These are phyloP conservation scores for Drosophila lutescens DNA, from an alignment of 2,888 invertebrate species.

Conservation along the genomic window DNA sequence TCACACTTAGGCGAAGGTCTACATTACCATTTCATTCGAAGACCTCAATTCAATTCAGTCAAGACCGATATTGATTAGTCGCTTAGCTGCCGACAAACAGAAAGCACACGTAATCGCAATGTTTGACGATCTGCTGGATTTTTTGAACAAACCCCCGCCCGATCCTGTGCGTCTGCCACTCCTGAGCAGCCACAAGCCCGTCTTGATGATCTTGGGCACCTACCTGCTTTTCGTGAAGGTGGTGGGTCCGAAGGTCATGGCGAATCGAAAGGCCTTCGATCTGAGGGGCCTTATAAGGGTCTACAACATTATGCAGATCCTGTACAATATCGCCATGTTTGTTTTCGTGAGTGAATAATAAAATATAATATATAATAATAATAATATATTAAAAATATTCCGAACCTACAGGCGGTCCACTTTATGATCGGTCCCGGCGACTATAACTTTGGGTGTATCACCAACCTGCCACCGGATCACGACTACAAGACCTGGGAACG, in stretches of 20 bases:
- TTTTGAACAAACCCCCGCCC: constrained; percentile 22
- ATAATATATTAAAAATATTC: too few relatives aligned
- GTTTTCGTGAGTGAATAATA: constrained; percentile 30
- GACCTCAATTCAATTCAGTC: neutral
- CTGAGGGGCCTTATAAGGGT: constrained; percentile 30
- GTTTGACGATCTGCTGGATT: constrained; percentile 24
- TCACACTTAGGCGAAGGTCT: neutral
- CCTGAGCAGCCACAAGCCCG: constrained; percentile 39
- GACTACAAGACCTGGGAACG: constrained; percentile 50
- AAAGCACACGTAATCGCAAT: constrained; percentile 24
- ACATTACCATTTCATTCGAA: constrained; percentile 11
- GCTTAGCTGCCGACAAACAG: neutral
- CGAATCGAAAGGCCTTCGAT: constrained; percentile 40
- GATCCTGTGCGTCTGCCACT: constrained; percentile 49
- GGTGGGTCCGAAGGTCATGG: constrained; percentile 48
- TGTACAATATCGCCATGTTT: constrained; percentile 42
- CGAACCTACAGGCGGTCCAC: constrained; percentile 17
- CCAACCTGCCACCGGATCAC: constrained; percentile 41
- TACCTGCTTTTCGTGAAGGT: constrained; percentile 55
- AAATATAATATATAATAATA: too few relatives aligned
- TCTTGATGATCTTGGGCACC: constrained; percentile 19
- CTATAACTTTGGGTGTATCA: constrained; percentile 19
- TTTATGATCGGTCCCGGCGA: constrained; percentile 21
- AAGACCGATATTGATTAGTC: constrained; percentile 3
- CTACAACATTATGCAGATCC: constrained; percentile 51